phyloP scores from a whole-genome alignment of 2,113 vertebrate species.

The Nycticorax nycticorax region DNA sequence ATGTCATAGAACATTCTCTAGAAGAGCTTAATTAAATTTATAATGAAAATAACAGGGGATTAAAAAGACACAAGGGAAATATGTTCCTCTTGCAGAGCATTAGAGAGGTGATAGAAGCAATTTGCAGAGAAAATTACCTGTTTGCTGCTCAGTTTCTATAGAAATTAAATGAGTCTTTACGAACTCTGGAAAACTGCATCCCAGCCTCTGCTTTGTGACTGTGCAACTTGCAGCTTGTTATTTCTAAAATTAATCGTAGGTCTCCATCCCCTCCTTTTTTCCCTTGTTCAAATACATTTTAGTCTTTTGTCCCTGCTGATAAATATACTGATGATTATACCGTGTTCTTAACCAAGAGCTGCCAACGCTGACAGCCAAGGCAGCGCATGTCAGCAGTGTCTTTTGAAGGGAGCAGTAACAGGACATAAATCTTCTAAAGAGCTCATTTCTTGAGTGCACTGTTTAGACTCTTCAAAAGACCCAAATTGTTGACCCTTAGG shows the following conservation, averaged over 20 bases:
- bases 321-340: neutral
- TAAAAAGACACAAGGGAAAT: conserved; percentile 35
- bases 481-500: accelerated
- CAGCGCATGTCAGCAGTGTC: neutral
- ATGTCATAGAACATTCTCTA: neutral
- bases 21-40: conserved; percentile 55
- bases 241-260: neutral
- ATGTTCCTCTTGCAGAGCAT: neutral
- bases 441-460: accelerated
- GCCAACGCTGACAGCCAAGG: neutral
- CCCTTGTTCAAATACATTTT: neutral
- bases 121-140: conserved; percentile 57
- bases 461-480: neutral
- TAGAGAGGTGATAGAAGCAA: conserved; percentile 28
- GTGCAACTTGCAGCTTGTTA: conserved; percentile 15
- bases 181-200: conserved; percentile 23
- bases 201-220: conserved; percentile 42
- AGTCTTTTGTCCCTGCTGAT: conserved; percentile 22
- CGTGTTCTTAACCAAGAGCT: neutral
- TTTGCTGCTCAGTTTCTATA: conserved; percentile 59
- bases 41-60: conserved; percentile 48
- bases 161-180: conserved; percentile 55
- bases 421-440: neutral
- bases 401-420: neutral
- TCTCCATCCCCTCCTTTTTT: neutral